Percentiles rank a stretch among this genome's conserved stretches.
Evolutionary conservation across 2,888 invertebrate genomes (phyloP).

Genomic region (Crocallis elinguaria): DNA sequence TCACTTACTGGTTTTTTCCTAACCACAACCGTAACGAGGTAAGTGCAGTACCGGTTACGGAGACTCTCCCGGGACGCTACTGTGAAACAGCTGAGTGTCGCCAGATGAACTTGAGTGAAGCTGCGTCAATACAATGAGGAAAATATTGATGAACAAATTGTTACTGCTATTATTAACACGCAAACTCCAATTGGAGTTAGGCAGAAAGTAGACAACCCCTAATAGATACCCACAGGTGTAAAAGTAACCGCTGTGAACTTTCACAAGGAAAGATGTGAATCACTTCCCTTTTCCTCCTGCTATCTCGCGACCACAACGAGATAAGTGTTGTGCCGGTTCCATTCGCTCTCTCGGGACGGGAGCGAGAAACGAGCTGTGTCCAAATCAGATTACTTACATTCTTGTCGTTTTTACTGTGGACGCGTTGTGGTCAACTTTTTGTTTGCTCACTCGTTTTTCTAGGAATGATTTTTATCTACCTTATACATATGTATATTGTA

Average conservation of each 20-base stretch:
- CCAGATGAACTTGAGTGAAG: too few species aligned
- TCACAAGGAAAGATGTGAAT: neutral
- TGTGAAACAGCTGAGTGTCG: neutral
- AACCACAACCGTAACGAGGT: constrained; percentile 4
- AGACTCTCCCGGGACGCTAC: neutral
- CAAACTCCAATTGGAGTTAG: too few species aligned
- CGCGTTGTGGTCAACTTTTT: neutral
- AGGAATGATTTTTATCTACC: too few species aligned
- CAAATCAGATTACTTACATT: neutral
- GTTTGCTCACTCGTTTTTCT: too few species aligned
- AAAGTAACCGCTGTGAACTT: neutral
- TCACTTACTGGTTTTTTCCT: constrained; percentile 7
- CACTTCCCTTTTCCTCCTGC: neutral
- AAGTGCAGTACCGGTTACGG: constrained; percentile 1
- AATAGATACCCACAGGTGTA: too few species aligned
- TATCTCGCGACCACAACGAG: neutral
- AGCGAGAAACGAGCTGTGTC: neutral
- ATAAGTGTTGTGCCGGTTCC: neutral
- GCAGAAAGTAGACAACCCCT: too few species aligned
- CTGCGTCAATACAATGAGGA: too few species aligned
- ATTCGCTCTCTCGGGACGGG: neutral
- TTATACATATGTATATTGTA: too few species aligned
- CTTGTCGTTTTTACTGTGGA: too few species aligned
- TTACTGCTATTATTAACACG: too few species aligned
- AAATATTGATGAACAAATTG: too few species aligned